phyloP scores from a whole-genome alignment of 2,888 invertebrate species.

The Macroteleia sp. region DNA sequence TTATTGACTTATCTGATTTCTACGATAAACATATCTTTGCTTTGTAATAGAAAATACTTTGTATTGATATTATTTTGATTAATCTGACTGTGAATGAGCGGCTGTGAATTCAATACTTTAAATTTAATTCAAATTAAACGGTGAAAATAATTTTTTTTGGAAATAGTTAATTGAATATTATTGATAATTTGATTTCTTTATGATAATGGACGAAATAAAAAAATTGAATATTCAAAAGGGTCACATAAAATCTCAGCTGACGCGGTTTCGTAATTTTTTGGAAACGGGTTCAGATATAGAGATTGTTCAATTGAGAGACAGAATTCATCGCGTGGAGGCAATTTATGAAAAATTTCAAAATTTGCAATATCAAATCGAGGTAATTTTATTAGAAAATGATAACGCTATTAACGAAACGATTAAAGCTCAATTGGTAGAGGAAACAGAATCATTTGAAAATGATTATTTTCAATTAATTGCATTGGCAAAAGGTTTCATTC shows the following conservation, averaged over 20 bases:
- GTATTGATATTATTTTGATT: too few relatives aligned
- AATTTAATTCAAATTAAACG: too few relatives aligned
- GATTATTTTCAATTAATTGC: conserved; percentile 10
- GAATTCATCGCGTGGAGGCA: background rate
- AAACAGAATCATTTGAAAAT: conserved; percentile 12
- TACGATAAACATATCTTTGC: too few relatives aligned
- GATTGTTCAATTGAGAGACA: background rate
- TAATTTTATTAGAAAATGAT: background rate
- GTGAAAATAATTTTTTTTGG: too few relatives aligned
- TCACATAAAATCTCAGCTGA: background rate
- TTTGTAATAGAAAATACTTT: too few relatives aligned
- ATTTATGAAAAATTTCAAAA: background rate
- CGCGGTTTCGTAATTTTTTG: conserved; percentile 1
- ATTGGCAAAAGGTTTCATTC: background rate
- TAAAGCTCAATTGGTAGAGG: background rate
- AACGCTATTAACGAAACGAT: background rate
- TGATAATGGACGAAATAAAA: too few relatives aligned
- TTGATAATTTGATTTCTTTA: too few relatives aligned
- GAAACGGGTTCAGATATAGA: background rate
- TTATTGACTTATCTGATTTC: too few relatives aligned
- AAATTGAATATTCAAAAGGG: background rate
- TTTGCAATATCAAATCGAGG: background rate
- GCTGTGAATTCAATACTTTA: too few relatives aligned
- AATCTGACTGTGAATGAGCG: too few relatives aligned
- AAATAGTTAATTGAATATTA: too few relatives aligned